Percentiles rank a stretch among this genome's conserved stretches.
Evolutionary conservation across 2,888 invertebrate genomes (phyloP).

Genomic region (Chrysotoxum bicinctum): DNA sequence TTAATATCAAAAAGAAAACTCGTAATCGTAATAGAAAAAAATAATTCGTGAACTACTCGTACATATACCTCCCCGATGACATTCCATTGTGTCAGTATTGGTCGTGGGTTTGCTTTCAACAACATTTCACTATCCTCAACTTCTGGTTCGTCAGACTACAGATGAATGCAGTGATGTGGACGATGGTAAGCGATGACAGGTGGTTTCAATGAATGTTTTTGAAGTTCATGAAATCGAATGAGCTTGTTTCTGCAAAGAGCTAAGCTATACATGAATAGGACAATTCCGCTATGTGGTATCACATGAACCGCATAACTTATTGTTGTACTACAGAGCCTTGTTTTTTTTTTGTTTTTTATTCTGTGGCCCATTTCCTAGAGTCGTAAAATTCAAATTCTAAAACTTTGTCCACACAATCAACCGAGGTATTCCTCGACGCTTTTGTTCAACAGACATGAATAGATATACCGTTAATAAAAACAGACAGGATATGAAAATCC

Average conservation of each 20-base stretch:
- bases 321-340: background rate
- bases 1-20: conserved; percentile 54
- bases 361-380: background rate
- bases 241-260: conserved; percentile 18
- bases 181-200: conserved; percentile 48
- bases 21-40: background rate
- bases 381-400: conserved; percentile 62
- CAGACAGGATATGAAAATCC: conserved; percentile 11
- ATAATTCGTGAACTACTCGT: conserved; percentile 29
- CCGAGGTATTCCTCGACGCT: background rate
- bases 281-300: background rate
- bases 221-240: conserved; percentile 64
- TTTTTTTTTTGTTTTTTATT: background rate
- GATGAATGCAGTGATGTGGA: conserved; percentile 18
- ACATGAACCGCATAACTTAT: conserved; percentile 3
- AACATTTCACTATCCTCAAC: conserved; percentile 10
- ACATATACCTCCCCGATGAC: background rate
- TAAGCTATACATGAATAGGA: background rate
- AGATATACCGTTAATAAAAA: background rate
- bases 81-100: conserved; percentile 24
- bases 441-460: background rate
- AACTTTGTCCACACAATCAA: conserved; percentile 53
- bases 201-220: conserved; percentile 59
- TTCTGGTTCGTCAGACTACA: background rate
- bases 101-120: background rate